These are phyloP conservation scores for Artibeus jamaicensis DNA, from an alignment of 2,797 vertebrate species.

Conservation along the genomic window DNA sequence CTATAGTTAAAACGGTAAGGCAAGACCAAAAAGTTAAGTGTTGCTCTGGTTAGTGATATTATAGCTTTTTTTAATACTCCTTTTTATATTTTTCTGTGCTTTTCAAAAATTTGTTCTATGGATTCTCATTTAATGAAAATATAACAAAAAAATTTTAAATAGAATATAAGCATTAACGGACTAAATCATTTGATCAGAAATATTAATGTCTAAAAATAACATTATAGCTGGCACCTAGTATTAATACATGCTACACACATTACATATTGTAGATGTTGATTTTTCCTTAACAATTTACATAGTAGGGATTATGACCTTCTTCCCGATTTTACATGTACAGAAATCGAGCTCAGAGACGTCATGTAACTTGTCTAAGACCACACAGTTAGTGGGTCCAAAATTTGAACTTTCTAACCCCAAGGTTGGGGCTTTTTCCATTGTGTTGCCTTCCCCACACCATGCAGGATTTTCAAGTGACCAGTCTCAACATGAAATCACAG, in stretches of 20 bases:
- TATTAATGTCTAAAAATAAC: conserved; percentile 42
- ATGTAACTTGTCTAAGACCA: not conserved
- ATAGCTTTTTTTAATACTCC: not conserved
- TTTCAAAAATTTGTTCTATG: conserved; percentile 20
- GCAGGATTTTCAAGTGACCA: conserved; percentile 33
- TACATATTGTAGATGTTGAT: not conserved
- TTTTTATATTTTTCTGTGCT: not conserved
- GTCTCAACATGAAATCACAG: conserved; percentile 1
- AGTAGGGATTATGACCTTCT: not conserved
- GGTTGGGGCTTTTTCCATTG: not conserved
- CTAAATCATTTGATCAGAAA: conserved; percentile 36
- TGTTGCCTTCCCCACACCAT: not conserved
- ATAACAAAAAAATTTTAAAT: not conserved
- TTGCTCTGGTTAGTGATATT: not conserved
- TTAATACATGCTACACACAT: not conserved
- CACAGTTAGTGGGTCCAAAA: not conserved
- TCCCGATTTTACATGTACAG: not conserved
- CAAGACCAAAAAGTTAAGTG: conserved; percentile 12
- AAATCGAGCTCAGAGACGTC: not conserved
- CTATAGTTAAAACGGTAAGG: not conserved
- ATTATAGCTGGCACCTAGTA: not conserved
- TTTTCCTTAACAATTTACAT: not conserved
- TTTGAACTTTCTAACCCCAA: not conserved
- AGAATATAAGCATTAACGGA: conserved; percentile 28
- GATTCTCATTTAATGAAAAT: conserved; percentile 38